Evolutionary conservation across 1,140 invertebrate genomes (phyloP), one percentile per base, ranked within the genome.

Genomic region (Apis cerana): DNA sequence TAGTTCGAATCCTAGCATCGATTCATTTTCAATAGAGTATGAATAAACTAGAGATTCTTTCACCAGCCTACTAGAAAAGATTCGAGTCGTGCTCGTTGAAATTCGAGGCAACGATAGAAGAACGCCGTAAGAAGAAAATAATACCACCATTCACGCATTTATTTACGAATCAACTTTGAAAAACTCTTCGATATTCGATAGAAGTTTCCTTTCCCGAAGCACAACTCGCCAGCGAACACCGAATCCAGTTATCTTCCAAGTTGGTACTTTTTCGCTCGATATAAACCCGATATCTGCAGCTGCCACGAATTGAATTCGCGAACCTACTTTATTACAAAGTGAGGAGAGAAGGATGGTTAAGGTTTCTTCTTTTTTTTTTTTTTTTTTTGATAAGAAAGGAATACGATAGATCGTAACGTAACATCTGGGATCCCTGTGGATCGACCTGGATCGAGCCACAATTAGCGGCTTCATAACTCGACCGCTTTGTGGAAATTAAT

Each of bases 391-490:
- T 68, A 43, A 54, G 33, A 43, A 68, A 70, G 61, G 61, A 82
- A 82, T 52, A 75, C 70, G 70, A 48, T 15, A n/a, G 21, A 61
- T 62, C n/a, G 23, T 13, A 61, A 48, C 58, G 52, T 50, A 64
- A 65, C 59, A 68, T 76, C 33, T 77, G 72, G 43, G 65, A 80
- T 88, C 72, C 33, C 33, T 4, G 33, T 33, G 33, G 33, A 33
- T 58, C 68, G 58, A 62, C 52, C 69, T 43, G 33, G 75, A 61
- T 13, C 62, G 33, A 64, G 52, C 77, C 80, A 89, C 89, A 93
- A 93, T 93, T 93, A 93, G 91, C 83, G 86, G 89, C 87, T 92
- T 92, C 89, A 93, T 93, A 93, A 93, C 89, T 92, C 87, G 74
- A 78, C 84, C 82, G 82, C 88, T 91, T 91, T 91, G 89, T 90